These are phyloP conservation scores for Neotragus moschatus DNA, from an alignment of 2,113 vertebrate genomes.

Conservation along the genomic window DNA sequence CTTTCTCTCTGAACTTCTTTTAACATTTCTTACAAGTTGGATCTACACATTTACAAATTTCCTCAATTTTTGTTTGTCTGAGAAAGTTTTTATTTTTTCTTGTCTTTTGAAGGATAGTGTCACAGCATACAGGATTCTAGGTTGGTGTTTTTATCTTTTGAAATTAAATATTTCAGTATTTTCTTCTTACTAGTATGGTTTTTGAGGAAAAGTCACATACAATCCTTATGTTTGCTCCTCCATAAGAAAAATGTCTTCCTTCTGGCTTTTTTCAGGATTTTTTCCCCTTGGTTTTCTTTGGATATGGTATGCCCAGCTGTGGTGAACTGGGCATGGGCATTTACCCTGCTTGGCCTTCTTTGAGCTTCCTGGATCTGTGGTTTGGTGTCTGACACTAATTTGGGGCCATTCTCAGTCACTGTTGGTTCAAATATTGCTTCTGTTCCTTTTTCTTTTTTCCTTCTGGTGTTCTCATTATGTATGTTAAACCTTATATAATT, in stretches of 20 bases:
- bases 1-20: neutral
- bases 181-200: neutral
- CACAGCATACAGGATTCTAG: neutral
- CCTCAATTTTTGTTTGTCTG: neutral
- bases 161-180: neutral
- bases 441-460: neutral
- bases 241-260: neutral
- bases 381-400: neutral
- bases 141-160: neutral
- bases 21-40: neutral
- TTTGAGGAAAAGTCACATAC: neutral
- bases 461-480: neutral
- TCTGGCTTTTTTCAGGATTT: neutral
- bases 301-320: neutral
- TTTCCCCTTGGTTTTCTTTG: neutral
- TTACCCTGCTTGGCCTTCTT: neutral
- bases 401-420: neutral
- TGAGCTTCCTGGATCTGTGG: neutral
- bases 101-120: neutral
- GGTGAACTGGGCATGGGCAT: neutral
- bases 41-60: neutral
- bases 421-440: neutral
- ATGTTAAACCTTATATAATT: neutral
- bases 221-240: neutral
- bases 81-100: neutral